These are phyloP conservation scores for Rhynchophorus ferrugineus DNA, from an alignment of 1,140 invertebrate genomes.

Conservation along the genomic window DNA sequence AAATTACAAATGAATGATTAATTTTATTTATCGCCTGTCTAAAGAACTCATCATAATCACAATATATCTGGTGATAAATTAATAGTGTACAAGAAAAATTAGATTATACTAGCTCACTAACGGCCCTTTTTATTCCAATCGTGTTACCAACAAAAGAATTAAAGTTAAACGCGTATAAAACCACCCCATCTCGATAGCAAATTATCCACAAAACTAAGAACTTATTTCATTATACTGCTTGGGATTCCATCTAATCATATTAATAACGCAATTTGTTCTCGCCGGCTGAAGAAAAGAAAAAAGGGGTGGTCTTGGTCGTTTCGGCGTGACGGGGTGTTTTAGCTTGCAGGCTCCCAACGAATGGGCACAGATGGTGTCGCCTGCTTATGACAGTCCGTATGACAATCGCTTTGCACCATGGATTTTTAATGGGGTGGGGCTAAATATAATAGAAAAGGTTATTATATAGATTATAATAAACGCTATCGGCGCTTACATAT, in stretches of 20 bases:
- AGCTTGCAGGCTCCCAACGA: not conserved
- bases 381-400: not conserved
- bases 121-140: no score
- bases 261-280: not conserved
- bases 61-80: no score
- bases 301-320: not conserved
- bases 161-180: no score
- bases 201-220: not conserved
- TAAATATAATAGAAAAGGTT: not conserved
- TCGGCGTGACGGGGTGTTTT: not conserved
- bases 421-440: not conserved
- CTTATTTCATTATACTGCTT: not conserved
- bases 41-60: no score
- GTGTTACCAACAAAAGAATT: no score
- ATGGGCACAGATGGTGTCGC: not conserved
- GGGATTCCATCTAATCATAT: not conserved
- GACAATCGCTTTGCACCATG: not conserved
- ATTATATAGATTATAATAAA: not conserved
- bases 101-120: no score
- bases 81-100: no score
- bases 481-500: not conserved
- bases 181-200: no score
- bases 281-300: not conserved
- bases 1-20: no score
- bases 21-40: no score